Evolutionary conservation across 2,888 invertebrate species (phyloP).

Genomic region (Napeogenes inachia): DNA sequence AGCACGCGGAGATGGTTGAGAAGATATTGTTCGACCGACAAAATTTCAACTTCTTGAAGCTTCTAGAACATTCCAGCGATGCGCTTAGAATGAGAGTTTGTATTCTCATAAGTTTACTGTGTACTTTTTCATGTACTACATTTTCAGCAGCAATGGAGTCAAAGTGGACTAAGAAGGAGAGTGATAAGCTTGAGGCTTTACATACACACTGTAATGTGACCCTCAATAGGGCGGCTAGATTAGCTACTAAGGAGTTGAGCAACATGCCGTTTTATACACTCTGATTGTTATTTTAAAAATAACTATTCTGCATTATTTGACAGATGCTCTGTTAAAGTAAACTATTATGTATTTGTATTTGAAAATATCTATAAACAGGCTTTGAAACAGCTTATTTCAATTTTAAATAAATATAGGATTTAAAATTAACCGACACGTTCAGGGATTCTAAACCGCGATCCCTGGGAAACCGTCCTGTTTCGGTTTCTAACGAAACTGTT

Average conservation of each 20-base stretch:
- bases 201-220: conserved; percentile 80
- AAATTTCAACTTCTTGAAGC: conserved; percentile 69
- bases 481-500: too few relatives aligned
- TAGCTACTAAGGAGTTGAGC: conserved; percentile 75
- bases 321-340: too few relatives aligned
- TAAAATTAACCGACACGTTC: too few relatives aligned
- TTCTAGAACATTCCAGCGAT: conserved; percentile 78
- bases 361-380: too few relatives aligned
- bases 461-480: too few relatives aligned
- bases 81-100: conserved; percentile 81
- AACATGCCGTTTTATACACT: conserved; percentile 72
- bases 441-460: too few relatives aligned
- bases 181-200: conserved; percentile 77
- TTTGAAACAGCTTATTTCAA: too few relatives aligned
- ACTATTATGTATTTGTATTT: too few relatives aligned
- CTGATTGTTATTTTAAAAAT: conserved; percentile 9
- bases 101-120: conserved; percentile 82
- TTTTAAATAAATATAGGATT: too few relatives aligned
- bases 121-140: conserved; percentile 81
- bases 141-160: conserved; percentile 75
- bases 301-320: background rate
- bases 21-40: conserved; percentile 79
- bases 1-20: conserved; percentile 86
- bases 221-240: conserved; percentile 77
- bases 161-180: conserved; percentile 79